Percentiles rank a stretch among this genome's conserved stretches.
Conservation (phyloP, 2,888 invertebrate species). For the Tetrapedia diversipes region DNA sequence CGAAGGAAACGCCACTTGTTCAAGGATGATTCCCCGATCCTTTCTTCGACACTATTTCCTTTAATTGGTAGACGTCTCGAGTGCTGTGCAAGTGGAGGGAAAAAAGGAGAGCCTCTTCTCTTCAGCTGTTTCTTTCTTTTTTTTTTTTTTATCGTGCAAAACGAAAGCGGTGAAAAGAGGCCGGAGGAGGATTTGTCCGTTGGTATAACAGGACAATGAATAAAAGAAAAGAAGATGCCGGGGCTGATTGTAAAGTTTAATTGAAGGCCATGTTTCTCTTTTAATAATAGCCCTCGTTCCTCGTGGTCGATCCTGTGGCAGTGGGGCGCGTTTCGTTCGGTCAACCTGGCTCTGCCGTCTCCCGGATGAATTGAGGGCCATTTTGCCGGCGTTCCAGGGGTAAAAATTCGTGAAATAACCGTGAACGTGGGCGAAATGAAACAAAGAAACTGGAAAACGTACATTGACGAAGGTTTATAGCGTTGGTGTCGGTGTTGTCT, state of each 20-base stretch:
- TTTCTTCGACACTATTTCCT: constrained; percentile 66
- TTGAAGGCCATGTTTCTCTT: constrained; percentile 27
- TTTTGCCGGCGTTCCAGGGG: constrained; percentile 53
- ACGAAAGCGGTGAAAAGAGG: constrained; percentile 4
- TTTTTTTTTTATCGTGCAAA: constrained; percentile 24
- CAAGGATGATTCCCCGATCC: constrained; percentile 36
- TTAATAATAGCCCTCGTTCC: constrained; percentile 1
- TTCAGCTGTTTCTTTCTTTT: no score
- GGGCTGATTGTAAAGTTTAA: constrained; percentile 31
- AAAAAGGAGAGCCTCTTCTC: neutral
- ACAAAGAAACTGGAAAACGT: no score
- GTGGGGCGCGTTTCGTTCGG: constrained; percentile 60
- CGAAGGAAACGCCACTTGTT: neutral
- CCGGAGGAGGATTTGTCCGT: constrained; percentile 1
- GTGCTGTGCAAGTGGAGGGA: constrained; percentile 66
- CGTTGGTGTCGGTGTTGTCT: no score
- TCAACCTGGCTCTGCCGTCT: constrained; percentile 29
- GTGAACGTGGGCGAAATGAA: no score
- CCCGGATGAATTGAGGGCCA: constrained; percentile 50
- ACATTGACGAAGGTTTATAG: no score
- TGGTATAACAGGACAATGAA: constrained; percentile 30
- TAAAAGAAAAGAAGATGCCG: constrained; percentile 2
- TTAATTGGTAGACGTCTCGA: constrained; percentile 79
- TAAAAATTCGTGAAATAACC: no score
- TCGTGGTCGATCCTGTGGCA: constrained; percentile 53